Percentiles rank a stretch among this genome's conserved stretches.
Conservation (phyloP, 2,113 vertebrate species). For the Atherinomorus stipes region DNA sequence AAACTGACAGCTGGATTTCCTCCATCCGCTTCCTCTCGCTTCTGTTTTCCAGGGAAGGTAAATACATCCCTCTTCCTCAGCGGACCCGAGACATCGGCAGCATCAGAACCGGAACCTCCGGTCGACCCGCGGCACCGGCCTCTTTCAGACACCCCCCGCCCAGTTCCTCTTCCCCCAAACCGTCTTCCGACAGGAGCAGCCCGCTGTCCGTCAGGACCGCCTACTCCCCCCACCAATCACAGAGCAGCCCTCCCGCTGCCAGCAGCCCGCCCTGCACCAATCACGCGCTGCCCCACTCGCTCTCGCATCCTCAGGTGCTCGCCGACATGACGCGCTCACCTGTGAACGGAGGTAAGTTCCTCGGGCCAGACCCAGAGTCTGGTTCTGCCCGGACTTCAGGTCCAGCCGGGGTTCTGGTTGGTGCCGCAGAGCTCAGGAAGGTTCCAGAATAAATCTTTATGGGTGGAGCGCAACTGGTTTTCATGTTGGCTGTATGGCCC, state of each 20-base stretch:
- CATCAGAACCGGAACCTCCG: constrained; percentile 67
- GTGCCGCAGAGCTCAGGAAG: too few relatives aligned
- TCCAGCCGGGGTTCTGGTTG: too few relatives aligned
- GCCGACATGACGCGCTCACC: constrained; percentile 50
- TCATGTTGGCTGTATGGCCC: too few relatives aligned
- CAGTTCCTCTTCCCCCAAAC: constrained; percentile 58
- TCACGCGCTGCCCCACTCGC: constrained; percentile 61
- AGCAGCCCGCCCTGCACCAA: constrained; percentile 63
- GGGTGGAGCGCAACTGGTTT: too few relatives aligned
- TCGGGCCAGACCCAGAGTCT: too few relatives aligned
- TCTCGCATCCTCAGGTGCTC: constrained; percentile 70
- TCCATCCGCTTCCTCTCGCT: neutral
- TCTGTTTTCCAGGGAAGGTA: constrained; percentile 82
- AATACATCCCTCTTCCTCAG: constrained; percentile 87
- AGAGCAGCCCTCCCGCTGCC: constrained; percentile 70
- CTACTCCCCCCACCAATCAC: constrained; percentile 81
- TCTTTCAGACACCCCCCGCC: constrained; percentile 54
- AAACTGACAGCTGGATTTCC: neutral
- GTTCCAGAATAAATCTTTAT: too few relatives aligned
- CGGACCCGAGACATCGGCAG: constrained; percentile 81
- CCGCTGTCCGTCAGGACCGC: constrained; percentile 67
- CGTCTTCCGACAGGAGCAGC: constrained; percentile 68
- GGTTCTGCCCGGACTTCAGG: too few relatives aligned
- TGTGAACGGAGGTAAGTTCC: constrained; percentile 71
- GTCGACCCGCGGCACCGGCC: constrained; percentile 45